Percentiles rank a stretch among this genome's conserved stretches.
Evolutionary conservation across 2,797 vertebrate genomes (phyloP).

Genomic region (Dryobates pubescens): DNA sequence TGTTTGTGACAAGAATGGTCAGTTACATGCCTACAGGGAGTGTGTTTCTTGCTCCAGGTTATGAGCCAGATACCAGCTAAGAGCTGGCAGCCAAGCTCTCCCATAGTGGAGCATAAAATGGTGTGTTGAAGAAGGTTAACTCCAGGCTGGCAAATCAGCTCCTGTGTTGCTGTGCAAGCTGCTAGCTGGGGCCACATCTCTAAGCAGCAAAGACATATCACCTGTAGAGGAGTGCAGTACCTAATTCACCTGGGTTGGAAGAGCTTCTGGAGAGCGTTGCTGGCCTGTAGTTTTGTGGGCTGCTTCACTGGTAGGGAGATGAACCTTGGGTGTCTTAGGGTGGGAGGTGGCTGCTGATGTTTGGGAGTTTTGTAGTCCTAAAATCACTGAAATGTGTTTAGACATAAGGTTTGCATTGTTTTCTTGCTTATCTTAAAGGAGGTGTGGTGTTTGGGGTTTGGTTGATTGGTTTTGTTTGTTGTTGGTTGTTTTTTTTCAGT

Average conservation of each 20-base stretch:
- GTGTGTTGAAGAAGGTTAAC: not conserved
- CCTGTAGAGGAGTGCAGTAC: fast-evolving
- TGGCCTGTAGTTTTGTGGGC: not conserved
- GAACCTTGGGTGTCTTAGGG: not conserved
- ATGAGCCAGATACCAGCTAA: not conserved
- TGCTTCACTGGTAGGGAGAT: not conserved
- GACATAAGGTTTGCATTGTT: not conserved
- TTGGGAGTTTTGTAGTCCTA: not conserved
- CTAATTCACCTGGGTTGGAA: not conserved
- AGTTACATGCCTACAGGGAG: fast-evolving
- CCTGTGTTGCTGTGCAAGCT: fast-evolving
- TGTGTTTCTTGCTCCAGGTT: not conserved
- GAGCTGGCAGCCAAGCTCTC: not conserved
- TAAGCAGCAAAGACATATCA: not conserved
- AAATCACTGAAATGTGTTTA: not conserved
- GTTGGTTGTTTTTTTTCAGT: not conserved
- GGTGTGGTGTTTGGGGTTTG: too few relatives aligned
- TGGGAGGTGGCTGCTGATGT: not conserved
- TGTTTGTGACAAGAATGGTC: not conserved
- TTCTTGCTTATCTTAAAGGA: not conserved
- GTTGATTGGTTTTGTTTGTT: too few relatives aligned
- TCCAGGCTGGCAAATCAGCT: fast-evolving
- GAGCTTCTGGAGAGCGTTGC: not conserved
- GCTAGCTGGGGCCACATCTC: not conserved
- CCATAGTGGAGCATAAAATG: not conserved